These are phyloP conservation scores for Lagenorhynchus albirostris DNA, from an alignment of 2,113 vertebrate species.

Conservation along the genomic window DNA sequence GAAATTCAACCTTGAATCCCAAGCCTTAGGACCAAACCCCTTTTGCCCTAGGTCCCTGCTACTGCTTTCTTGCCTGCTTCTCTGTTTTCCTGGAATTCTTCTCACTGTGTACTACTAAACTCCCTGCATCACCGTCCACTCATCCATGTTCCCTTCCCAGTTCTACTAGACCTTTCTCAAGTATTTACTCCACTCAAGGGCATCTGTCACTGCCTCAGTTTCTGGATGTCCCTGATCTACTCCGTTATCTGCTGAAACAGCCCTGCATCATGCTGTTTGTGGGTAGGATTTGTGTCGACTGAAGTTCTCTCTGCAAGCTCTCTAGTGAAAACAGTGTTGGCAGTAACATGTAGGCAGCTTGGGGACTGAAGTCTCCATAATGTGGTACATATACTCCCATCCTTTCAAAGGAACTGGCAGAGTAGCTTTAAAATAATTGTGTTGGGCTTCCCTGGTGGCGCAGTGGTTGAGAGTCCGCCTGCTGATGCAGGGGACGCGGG, in stretches of 20 bases:
- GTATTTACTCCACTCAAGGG: not conserved
- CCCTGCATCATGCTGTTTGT: not conserved
- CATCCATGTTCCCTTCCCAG: not conserved
- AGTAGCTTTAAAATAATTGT: not conserved
- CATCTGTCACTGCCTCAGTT: not conserved
- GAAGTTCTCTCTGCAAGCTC: not conserved
- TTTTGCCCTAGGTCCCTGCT: not conserved
- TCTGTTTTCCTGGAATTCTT: not conserved
- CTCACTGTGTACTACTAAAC: not conserved
- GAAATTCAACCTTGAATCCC: not conserved
- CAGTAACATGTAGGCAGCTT: not conserved
- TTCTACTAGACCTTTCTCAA: not conserved
- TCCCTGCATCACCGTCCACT: no score
- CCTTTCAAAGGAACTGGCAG: not conserved
- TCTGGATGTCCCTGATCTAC: not conserved
- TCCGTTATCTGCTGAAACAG: not conserved
- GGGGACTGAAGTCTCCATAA: not conserved
- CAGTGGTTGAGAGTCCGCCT: no score
- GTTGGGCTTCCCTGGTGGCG: not conserved
- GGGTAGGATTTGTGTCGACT: not conserved
- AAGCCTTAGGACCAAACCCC: not conserved
- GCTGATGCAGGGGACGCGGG: no score
- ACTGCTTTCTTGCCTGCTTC: not conserved
- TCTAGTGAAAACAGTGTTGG: not conserved
- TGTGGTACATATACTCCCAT: not conserved